phyloP scores from a whole-genome alignment of 2,888 invertebrate species.

The Conistra vaccinii region DNA sequence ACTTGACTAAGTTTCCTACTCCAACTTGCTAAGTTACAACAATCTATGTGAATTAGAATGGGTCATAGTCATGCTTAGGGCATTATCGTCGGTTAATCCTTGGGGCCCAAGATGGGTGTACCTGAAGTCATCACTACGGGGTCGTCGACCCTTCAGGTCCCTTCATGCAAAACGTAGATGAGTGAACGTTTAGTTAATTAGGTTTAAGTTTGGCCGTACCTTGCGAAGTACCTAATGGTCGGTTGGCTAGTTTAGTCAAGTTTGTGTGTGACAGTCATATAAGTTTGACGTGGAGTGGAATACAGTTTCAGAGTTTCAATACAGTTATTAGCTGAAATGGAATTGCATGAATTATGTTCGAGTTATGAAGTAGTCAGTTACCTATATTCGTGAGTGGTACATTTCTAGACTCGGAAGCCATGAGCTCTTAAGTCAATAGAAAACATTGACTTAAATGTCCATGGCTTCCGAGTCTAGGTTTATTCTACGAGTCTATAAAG shows the following conservation, averaged over 20 bases:
- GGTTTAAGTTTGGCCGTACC: constrained; percentile 49
- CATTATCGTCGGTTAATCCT: constrained; percentile 57
- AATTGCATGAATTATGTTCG: constrained; percentile 20
- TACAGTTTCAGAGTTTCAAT: constrained; percentile 43
- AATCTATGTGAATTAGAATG: constrained; percentile 62
- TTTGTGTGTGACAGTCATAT: constrained; percentile 40
- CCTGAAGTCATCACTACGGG: constrained; percentile 43
- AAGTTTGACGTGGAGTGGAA: constrained; percentile 24
- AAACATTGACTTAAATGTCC: too few relatives aligned
- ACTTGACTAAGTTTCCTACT: constrained; percentile 68
- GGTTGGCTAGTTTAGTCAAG: constrained; percentile 33
- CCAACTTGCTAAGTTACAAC: constrained; percentile 63
- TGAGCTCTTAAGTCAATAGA: too few relatives aligned
- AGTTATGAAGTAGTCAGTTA: constrained; percentile 9
- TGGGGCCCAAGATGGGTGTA: constrained; percentile 25
- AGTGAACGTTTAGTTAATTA: constrained; percentile 57
- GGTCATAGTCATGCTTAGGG: constrained; percentile 49
- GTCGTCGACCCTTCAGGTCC: constrained; percentile 39
- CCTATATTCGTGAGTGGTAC: not conserved
- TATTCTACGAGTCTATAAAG: not conserved
- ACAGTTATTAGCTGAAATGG: constrained; percentile 44
- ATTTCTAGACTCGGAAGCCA: too few relatives aligned
- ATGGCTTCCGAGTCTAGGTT: too few relatives aligned
- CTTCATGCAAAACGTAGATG: constrained; percentile 33
- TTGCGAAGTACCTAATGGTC: constrained; percentile 37